Percentiles rank a stretch among this genome's conserved stretches.
Conservation (phyloP, 2,113 vertebrate species). For the Lipotes vexillifer region DNA sequence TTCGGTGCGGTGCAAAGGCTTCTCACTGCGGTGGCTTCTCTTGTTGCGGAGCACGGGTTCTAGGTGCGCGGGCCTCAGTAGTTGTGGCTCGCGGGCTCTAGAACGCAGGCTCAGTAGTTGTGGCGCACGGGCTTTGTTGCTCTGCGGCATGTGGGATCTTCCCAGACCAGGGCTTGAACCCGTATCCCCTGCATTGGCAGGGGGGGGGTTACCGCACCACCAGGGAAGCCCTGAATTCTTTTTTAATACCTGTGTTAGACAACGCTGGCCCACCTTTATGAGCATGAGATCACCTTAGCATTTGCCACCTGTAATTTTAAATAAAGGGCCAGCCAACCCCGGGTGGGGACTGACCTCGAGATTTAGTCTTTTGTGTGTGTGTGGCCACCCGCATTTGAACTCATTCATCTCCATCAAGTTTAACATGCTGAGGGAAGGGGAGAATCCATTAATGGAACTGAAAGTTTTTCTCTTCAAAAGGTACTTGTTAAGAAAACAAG, state of each 20-base stretch:
- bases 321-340: conserved; percentile 44
- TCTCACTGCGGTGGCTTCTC: too few species aligned
- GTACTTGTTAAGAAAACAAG: conserved; percentile 75
- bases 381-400: conserved; percentile 62
- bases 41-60: too few species aligned
- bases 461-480: conserved; percentile 68
- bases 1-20: too few species aligned
- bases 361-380: conserved; percentile 45
- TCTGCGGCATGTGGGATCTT: too few species aligned
- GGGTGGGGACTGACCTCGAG: conserved; percentile 59
- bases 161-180: too few species aligned
- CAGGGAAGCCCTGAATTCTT: conserved; percentile 28
- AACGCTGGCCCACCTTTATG: conserved; percentile 44
- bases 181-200: too few species aligned
- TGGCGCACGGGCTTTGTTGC: too few species aligned
- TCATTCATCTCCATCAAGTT: conserved; percentile 67
- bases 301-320: conserved; percentile 61
- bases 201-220: too few species aligned
- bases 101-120: too few species aligned
- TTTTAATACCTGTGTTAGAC: conserved; percentile 70
- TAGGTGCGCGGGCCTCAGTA: too few species aligned
- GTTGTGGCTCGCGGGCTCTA: too few species aligned
- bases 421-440: conserved; percentile 58
- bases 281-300: conserved; percentile 71
- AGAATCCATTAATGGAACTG: conserved; percentile 27